These are phyloP conservation scores for Cricetomys ansorgei DNA, from an alignment of 2,113 vertebrate species.

Conservation along the genomic window DNA sequence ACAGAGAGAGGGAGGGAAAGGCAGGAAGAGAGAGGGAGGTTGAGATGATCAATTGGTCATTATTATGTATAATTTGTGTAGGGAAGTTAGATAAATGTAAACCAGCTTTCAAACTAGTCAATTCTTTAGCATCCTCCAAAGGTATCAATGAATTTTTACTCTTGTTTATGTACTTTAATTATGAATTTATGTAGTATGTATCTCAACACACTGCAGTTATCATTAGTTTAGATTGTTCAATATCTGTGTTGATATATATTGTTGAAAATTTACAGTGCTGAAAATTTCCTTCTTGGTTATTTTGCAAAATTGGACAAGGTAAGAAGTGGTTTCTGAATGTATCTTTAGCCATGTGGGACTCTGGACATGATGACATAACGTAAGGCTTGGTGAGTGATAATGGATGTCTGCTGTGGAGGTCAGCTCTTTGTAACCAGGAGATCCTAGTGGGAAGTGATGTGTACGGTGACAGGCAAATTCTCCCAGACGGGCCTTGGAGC, in stretches of 20 bases:
- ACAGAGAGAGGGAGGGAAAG: neutral
- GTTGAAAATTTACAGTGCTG: slow-evolving; percentile 14
- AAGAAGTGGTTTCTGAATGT: neutral
- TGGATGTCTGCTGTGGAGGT: neutral
- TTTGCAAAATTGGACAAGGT: neutral
- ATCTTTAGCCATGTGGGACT: neutral
- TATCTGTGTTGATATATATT: too few relatives aligned
- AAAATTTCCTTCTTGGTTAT: slow-evolving; percentile 38
- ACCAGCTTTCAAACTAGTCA: slow-evolving; percentile 11
- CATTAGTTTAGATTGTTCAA: neutral
- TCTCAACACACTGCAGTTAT: neutral
- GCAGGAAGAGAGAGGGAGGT: neutral
- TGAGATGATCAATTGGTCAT: neutral
- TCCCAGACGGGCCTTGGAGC: neutral
- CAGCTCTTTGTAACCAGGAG: neutral
- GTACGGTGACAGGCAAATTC: neutral
- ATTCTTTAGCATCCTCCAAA: neutral
- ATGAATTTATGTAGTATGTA: neutral
- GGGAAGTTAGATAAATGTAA: neutral
- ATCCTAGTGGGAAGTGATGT: neutral
- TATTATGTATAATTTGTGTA: neutral
- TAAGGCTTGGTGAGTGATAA: neutral
- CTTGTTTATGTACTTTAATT: neutral
- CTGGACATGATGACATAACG: neutral
- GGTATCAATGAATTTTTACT: neutral